phyloP scores from a whole-genome alignment of 2,797 vertebrate species.

The Brachyalestes nurse region DNA sequence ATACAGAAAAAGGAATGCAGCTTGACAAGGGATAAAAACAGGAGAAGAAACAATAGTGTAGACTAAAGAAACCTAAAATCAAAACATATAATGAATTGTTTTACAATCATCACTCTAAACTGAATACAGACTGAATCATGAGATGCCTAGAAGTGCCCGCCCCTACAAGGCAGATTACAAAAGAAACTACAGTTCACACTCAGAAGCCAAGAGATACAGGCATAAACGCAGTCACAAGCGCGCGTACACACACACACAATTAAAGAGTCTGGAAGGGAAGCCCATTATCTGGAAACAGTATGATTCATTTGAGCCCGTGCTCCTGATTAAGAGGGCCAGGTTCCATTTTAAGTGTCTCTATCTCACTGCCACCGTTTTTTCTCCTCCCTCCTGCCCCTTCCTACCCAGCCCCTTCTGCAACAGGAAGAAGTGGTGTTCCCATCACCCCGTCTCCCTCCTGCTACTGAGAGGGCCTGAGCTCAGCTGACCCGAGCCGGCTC shows the following conservation, averaged over 20 bases:
- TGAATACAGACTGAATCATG: no score
- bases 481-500: conserved; percentile 27
- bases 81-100: no score
- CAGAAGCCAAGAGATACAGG: conserved; percentile 19
- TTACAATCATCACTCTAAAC: no score
- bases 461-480: conserved; percentile 20
- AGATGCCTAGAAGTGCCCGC: no score
- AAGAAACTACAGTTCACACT: no score
- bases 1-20: no score
- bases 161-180: not conserved
- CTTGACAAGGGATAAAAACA: no score
- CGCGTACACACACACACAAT: not conserved
- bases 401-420: conserved; percentile 14
- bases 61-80: not conserved
- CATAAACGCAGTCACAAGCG: not conserved
- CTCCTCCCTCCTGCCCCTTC: conserved; percentile 25
- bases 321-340: conserved; percentile 47
- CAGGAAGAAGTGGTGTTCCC: conserved; percentile 35
- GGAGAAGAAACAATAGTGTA: not conserved
- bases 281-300: conserved; percentile 47
- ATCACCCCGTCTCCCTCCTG: not conserved
- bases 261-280: conserved; percentile 38
- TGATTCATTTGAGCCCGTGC: conserved; percentile 37
- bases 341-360: conserved; percentile 51
- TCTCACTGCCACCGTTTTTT: conserved; percentile 41